Evolutionary conservation across 2,888 invertebrate species (phyloP).

Genomic region (Drosophila aldrichi): DNA sequence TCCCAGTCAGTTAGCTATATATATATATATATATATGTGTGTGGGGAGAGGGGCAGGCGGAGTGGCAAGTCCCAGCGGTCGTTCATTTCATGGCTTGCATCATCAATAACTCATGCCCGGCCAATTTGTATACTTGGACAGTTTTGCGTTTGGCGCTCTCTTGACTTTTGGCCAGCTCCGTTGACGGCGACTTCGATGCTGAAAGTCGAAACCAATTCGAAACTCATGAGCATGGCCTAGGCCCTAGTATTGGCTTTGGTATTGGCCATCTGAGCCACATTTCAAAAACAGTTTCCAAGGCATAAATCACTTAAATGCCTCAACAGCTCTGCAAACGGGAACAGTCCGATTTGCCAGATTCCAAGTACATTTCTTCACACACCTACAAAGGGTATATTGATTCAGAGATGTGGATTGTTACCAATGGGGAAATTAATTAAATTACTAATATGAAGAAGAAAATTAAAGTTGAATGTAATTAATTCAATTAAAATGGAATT

Average conservation of each 20-base stretch:
- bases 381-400: not conserved
- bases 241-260: conserved; percentile 32
- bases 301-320: conserved; percentile 77
- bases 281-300: conserved; percentile 79
- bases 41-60: not conserved
- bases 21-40: conserved; percentile 1
- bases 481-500: not conserved
- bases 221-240: conserved; percentile 55
- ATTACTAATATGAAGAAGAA: not conserved
- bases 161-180: conserved; percentile 67
- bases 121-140: conserved; percentile 81
- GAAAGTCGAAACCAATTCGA: conserved; percentile 57
- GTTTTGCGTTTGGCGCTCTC: conserved; percentile 71
- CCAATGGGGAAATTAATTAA: not conserved
- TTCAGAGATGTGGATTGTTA: not conserved
- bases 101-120: conserved; percentile 79
- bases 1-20: conserved; percentile 34
- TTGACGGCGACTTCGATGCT: conserved; percentile 36
- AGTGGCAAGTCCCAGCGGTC: conserved; percentile 56
- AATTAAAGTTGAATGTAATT: not conserved
- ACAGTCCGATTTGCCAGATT: conserved; percentile 72
- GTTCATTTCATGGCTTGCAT: conserved; percentile 75
- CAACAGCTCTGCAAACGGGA: conserved; percentile 51
- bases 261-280: conserved; percentile 64
- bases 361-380: conserved; percentile 32